Base-by-base conservation (phyloP, 2,888 invertebrate species). In the Scaptomyza cyrtandrae region DNA sequence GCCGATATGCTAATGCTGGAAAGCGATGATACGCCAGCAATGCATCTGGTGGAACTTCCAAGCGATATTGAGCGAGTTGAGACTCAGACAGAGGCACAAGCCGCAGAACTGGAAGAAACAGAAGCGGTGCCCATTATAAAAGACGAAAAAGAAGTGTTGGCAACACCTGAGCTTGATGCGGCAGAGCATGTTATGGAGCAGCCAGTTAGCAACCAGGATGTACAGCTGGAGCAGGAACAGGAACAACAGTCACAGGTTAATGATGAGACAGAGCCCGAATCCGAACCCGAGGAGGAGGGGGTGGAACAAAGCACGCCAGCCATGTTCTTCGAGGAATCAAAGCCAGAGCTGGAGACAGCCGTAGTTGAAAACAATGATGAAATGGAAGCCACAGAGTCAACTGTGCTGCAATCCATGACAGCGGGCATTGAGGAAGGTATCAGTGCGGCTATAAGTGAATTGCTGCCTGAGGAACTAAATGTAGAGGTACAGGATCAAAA, bases 1-100 rank as follows among this genome's bases (percentile, higher is more conserved):
- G 61, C 72, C 11, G 90, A 90, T 59, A 91, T 90, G 91, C 61
- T 90, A 27, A 91, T 91, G 90, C 70, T 90, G 60, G 90, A 90
- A 68, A 88, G 83, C 39, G 89, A 90, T 57, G 81, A 89, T 61
- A 68, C 85, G 35, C 86, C 90, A 0, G 75, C 71, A 0, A 60
- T 89, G 67, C 88, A 89, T 24, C 46, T 89, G 37, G 67, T 89
- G 14, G 88, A 80, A 57, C 49, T 89, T 62, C 85, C 85, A 52
- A 87, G 82, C 35, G 69, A 71, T 9, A 46, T 81, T 19, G 19
- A 19, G 19, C 19, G 19, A 1, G 54, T 62, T 16, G 65, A 63
- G 31, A 24, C 67, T 0, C 67, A 77, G 27, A 46, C 58, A 1
- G 71, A 72, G 13, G 41, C 33, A 37, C 65, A 62, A 10, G 3